Base-by-base conservation (phyloP, 2,113 vertebrate genomes). In the Microcebus murinus region DNA sequence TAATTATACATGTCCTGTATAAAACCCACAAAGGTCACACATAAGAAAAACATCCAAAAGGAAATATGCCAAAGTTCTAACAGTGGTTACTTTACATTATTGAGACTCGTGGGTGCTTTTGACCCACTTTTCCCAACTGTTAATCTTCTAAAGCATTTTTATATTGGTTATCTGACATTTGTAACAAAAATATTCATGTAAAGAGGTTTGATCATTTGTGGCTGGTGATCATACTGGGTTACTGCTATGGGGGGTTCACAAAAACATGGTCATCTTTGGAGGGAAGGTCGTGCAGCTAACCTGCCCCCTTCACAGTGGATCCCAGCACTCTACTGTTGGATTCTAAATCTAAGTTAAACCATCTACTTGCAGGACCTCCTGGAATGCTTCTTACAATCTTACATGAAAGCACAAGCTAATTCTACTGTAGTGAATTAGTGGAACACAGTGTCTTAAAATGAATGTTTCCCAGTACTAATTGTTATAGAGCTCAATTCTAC, bases 121-220 rank as follows among this genome's bases (percentile, higher is more conserved):
- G 59, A 90, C 48, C 8, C 31, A 50, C 39, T 59, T 89, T 77
- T 50, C 34, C 36, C 79, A 95, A 79, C 1, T 71, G 42, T 83
- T 45, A 29, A 93, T 74, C 73, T 82, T 89, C 59, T 67, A 92
- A 94, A 96, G 65, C 21, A 92, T 29, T 93, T 96, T 85, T 74
- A 45, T 42, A 91, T 25, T 90, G 67, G 25, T 61, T 67, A 50
- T 77, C 65, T 65, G 31, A 89, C 36, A 80, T 79, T 42, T 57
- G 4, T 27, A 74, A 85, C 59, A 57, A 79, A 74, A 91, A 81
- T 27, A 52, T 31, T 61, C 86, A 48, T 20, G 42, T 8, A 77
- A 92, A 29, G 42, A 80, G 8, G 29, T 79, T 23, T 90, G 70
- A 65, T 45, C 92, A 31, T 71, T 55, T 95, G 39, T 83, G 34